A percentile compares a stretch with the other conserved stretches of the same genome.
These are phyloP conservation scores for Bucco capensis DNA, from an alignment of 2,113 vertebrate genomes.

Conservation along the genomic window DNA sequence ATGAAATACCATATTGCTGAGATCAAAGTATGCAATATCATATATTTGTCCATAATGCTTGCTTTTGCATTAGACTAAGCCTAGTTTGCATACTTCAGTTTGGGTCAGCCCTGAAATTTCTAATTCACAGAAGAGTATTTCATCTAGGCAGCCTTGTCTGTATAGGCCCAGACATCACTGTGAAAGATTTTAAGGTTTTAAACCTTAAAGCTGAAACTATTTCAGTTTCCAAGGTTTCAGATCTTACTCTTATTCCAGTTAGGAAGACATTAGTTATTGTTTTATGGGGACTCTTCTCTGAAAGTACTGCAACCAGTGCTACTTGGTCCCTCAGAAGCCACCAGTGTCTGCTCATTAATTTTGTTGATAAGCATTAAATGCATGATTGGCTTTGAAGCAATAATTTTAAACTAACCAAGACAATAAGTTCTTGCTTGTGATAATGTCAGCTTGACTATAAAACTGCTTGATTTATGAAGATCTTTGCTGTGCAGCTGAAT, in stretches of 20 bases:
- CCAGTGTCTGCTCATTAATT: constrained; percentile 15
- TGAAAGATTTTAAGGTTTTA: background rate
- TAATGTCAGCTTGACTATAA: constrained; percentile 30
- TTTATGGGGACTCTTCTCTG: background rate
- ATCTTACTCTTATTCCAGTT: background rate
- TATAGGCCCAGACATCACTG: background rate
- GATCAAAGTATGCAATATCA: background rate
- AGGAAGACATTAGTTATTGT: background rate
- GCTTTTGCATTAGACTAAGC: background rate
- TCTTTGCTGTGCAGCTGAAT: background rate
- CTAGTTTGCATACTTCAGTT: background rate
- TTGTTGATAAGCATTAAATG: constrained; percentile 51
- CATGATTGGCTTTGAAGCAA: constrained; percentile 7
- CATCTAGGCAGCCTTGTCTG: background rate
- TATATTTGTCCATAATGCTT: background rate
- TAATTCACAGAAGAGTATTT: background rate
- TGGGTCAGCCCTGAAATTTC: background rate
- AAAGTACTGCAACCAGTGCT: background rate
- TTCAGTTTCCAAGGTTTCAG: background rate
- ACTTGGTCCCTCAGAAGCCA: background rate
- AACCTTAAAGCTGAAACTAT: background rate
- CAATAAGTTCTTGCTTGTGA: background rate
- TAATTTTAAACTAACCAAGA: constrained; percentile 1
- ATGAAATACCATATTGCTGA: background rate
- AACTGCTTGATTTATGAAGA: constrained; percentile 31